Percentiles rank a stretch among this genome's conserved stretches.
These are phyloP conservation scores for Anser brachyrhynchus DNA, from an alignment of 2,113 vertebrate species.

Conservation along the genomic window DNA sequence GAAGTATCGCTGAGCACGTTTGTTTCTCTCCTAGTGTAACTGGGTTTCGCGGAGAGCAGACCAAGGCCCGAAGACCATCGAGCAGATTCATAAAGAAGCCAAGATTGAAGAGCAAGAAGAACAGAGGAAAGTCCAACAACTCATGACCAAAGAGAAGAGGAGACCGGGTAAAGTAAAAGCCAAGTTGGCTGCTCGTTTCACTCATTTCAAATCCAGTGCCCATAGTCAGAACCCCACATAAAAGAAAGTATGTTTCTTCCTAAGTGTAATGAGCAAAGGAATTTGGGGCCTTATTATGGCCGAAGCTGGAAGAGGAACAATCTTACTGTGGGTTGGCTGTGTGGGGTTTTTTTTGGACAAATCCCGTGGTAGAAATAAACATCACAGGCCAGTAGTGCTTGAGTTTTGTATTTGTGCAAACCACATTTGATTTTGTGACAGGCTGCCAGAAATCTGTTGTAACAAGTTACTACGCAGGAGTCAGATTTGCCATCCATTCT, in stretches of 20 bases:
- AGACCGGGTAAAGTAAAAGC: conserved; percentile 82
- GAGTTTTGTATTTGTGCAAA: not conserved
- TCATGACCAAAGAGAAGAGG: conserved; percentile 96
- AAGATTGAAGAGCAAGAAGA: conserved; percentile 98
- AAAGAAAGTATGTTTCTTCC: not conserved
- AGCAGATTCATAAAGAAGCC: conserved; percentile 98
- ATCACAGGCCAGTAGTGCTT: not conserved
- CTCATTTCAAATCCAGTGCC: not conserved
- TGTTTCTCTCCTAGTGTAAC: conserved; percentile 83
- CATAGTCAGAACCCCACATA: not conserved
- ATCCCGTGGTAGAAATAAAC: not conserved
- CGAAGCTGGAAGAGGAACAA: not conserved
- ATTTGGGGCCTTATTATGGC: not conserved
- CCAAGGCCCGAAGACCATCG: conserved; percentile 96
- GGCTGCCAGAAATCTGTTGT: not conserved
- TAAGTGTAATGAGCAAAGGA: not conserved
- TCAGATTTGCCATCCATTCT: not conserved
- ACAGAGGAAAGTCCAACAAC: conserved; percentile 95
- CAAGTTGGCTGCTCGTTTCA: not conserved
- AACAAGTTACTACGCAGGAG: not conserved
- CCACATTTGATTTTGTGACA: not conserved
- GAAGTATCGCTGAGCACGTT: not conserved
- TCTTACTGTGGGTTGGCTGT: not conserved
- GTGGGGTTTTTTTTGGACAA: not conserved
- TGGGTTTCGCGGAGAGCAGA: conserved; percentile 96